phyloP scores from a whole-genome alignment of 1,140 invertebrate species.

The Drosophila lacertosa region DNA sequence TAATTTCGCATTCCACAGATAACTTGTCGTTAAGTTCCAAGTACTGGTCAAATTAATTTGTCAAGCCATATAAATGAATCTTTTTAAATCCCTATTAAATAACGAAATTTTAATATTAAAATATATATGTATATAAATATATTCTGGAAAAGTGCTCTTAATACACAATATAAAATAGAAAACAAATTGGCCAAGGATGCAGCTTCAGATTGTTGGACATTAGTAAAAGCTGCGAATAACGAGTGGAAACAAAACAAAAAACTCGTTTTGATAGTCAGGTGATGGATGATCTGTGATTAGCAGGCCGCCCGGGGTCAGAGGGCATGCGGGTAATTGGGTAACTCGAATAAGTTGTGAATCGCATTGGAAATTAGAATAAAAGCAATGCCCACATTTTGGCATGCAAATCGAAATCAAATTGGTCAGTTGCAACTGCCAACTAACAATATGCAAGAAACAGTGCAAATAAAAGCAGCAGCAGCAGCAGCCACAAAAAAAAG shows the following conservation, averaged over 20 bases:
- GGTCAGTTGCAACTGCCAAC: constrained; percentile 30
- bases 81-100: no score
- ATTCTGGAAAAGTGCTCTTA: neutral
- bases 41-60: no score
- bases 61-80: no score
- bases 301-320: neutral
- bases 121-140: no score
- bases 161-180: neutral
- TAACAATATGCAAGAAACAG: constrained; percentile 18
- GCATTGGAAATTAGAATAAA: constrained; percentile 70
- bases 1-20: no score
- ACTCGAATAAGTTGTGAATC: constrained; percentile 9
- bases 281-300: constrained; percentile 47
- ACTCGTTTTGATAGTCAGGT: constrained; percentile 11
- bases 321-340: neutral
- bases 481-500: constrained; percentile 3
- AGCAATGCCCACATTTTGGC: constrained; percentile 30
- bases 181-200: neutral
- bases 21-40: no score
- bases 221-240: neutral
- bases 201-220: neutral
- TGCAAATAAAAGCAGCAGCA: constrained; percentile 9
- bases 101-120: neutral
- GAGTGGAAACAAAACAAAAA: neutral
- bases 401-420: constrained; percentile 67